These are phyloP conservation scores for Esox niger DNA, from an alignment of 2,113 vertebrate genomes.

Conservation along the genomic window DNA sequence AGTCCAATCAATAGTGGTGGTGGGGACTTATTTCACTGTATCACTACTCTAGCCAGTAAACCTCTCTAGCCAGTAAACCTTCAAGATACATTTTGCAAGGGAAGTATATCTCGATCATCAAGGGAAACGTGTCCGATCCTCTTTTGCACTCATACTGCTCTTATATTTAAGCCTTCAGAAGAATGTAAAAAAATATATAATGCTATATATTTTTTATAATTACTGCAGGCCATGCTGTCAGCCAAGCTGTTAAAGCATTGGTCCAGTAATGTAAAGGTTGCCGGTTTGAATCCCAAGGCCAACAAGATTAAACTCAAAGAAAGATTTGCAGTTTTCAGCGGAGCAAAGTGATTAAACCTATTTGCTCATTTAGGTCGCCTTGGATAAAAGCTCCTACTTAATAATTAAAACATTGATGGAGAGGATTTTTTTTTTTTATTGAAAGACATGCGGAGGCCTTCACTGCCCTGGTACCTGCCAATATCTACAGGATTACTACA, in stretches of 20 bases:
- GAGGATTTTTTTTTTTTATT: no score
- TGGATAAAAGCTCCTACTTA: no score
- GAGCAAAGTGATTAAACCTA: no score
- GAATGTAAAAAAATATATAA: conserved; percentile 39
- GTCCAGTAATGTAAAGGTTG: no score
- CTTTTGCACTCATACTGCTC: conserved; percentile 3
- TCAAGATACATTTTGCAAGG: conserved; percentile 37
- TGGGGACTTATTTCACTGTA: conserved; percentile 47
- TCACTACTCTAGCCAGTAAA: conserved; percentile 48
- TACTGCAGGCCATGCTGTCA: no score
- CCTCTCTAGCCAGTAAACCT: conserved; percentile 48
- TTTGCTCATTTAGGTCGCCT: no score
- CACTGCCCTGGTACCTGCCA: conserved; percentile 23
- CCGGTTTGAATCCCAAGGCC: no score
- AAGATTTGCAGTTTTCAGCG: no score
- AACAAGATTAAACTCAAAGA: no score
- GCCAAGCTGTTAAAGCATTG: no score
- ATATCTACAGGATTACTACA: conserved; percentile 42
- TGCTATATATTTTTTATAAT: background rate
- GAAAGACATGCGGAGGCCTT: conserved; percentile 21
- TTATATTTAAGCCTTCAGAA: conserved; percentile 22
- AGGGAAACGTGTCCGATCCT: background rate
- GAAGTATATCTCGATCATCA: conserved; percentile 13
- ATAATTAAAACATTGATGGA: no score
- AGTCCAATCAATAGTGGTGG: conserved; percentile 29